Evolutionary conservation across 30 jellyfish, hydroid and myxozoan species (phyloP), one percentile per base, ranked within the genome.

Genomic region (Aurelia aurita complex sp. Pacific): DNA sequence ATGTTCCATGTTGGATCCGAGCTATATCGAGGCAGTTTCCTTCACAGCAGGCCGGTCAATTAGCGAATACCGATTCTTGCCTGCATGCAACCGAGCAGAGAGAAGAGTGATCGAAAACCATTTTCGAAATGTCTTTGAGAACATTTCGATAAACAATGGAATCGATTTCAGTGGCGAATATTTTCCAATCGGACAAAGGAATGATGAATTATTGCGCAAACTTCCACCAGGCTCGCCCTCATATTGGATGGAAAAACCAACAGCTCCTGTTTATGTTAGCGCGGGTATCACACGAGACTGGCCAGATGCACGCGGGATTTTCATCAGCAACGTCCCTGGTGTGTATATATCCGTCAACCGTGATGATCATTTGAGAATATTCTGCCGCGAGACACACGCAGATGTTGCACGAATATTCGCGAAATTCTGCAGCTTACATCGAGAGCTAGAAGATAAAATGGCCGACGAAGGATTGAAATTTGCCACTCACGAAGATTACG

Each of bases 291-390:
- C 91, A 34, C 76, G 91, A 15, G 91, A 81, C 54, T 81, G 91
- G 91, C 91, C 91, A 29, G 91, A 81, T 35, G 83, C 91, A 54
- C 83, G 91, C 78, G 91, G 91, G 77, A 51, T 81, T 19, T 81
- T 81, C 69, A 75, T 81, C 16, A 65, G 91, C 75, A 81, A 55
- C 19, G 36, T 50, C 43, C 78, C 80, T 42, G 84, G 91, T 9
- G 75, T 81, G 19, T 81, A 11, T 43, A 94, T 92, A 10, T 89
- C 95, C 54, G 86, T 81, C 59, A 89, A 89, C 65, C 79, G 93
- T n/a, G 97, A 89, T 54, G 93, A 89, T 55, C 97, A 89, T 52
- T 68, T 89, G 74, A 83, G 97, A 35, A 42, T 89, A 18, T 81
- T 89, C 86, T 89, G 80, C 82, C 82, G 90, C 54, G 90, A 78